Conservation (phyloP, 2,797 vertebrate genomes). For the Darevskia mixta region DNA sequence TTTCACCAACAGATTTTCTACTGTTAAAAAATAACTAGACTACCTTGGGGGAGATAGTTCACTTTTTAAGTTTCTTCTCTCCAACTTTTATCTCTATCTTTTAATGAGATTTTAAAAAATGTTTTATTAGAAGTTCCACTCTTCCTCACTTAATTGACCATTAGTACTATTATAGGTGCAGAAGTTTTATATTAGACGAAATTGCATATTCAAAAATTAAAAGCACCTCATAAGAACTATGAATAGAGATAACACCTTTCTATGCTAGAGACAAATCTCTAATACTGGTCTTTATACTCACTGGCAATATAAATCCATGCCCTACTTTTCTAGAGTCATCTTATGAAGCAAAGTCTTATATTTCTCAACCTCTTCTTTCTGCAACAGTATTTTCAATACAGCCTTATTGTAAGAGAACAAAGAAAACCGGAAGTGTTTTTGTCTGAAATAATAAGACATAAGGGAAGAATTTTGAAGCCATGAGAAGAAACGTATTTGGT, state of each 20-base stretch:
- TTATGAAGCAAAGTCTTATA: slow-evolving; percentile 12
- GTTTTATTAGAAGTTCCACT: slow-evolving; percentile 34
- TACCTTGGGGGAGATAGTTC: slow-evolving; percentile 12
- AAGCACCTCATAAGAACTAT: slow-evolving; percentile 36
- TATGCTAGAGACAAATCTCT: not conserved
- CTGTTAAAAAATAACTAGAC: not conserved
- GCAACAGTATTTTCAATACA: slow-evolving; percentile 1
- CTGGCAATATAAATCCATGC: slow-evolving; percentile 7
- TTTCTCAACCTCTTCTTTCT: not conserved
- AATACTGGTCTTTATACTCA: not conserved
- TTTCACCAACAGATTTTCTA: not conserved
- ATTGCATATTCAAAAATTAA: slow-evolving; percentile 46
- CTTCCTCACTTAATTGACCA: slow-evolving; percentile 30
- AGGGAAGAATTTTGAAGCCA: not conserved
- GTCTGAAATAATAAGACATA: not conserved
- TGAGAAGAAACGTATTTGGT: not conserved
- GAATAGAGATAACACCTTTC: slow-evolving; percentile 15
- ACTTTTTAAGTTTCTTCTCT: slow-evolving; percentile 19
- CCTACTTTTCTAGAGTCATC: not conserved
- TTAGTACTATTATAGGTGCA: slow-evolving; percentile 44
- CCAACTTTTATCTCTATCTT: slow-evolving; percentile 31
- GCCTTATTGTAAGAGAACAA: not conserved
- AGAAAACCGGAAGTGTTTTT: not conserved
- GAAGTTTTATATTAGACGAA: slow-evolving; percentile 29
- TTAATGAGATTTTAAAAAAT: slow-evolving; percentile 33